Percentiles rank a stretch among this genome's conserved stretches.
Conservation (phyloP, 2,888 invertebrate genomes). For the Dioctria linearis region DNA sequence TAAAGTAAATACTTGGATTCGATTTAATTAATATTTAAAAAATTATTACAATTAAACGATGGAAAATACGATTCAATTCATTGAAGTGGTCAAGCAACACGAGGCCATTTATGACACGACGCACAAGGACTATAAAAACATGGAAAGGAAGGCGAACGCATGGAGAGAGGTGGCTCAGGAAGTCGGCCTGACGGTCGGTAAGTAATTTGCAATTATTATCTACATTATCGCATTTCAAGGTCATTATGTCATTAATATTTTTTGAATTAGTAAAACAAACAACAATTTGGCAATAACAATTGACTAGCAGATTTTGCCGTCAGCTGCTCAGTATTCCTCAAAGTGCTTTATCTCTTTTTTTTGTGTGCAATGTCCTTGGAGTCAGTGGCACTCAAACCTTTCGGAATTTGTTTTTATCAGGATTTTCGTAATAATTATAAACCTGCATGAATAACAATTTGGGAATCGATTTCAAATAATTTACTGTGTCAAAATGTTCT, state of each 20-base stretch:
- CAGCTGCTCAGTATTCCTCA: conserved; percentile 9
- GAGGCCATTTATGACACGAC: conserved; percentile 70
- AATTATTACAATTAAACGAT: conserved; percentile 60
- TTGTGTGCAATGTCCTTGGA: conserved; percentile 4
- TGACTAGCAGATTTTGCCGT: conserved; percentile 5
- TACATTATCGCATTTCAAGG: not conserved
- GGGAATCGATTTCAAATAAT: conserved; percentile 18
- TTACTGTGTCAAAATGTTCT: conserved; percentile 9
- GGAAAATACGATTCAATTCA: conserved; percentile 69
- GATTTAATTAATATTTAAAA: conserved; percentile 20
- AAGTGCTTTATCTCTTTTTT: not conserved
- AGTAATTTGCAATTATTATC: conserved; percentile 51
- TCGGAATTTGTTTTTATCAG: conserved; percentile 39
- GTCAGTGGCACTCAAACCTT: conserved; percentile 43
- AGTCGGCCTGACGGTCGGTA: conserved; percentile 70
- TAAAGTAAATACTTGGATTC: conserved; percentile 27
- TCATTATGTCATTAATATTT: too few species aligned
- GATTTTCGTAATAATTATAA: conserved; percentile 35
- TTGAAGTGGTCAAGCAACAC: conserved; percentile 69
- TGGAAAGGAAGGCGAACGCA: conserved; percentile 68
- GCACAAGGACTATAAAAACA: conserved; percentile 70
- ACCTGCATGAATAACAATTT: not conserved
- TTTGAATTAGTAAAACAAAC: conserved; percentile 28
- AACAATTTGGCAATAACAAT: conserved; percentile 5
- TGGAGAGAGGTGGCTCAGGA: conserved; percentile 69